These are phyloP conservation scores for Lycaon pictus DNA, from an alignment of 2,113 vertebrate genomes.

Conservation along the genomic window DNA sequence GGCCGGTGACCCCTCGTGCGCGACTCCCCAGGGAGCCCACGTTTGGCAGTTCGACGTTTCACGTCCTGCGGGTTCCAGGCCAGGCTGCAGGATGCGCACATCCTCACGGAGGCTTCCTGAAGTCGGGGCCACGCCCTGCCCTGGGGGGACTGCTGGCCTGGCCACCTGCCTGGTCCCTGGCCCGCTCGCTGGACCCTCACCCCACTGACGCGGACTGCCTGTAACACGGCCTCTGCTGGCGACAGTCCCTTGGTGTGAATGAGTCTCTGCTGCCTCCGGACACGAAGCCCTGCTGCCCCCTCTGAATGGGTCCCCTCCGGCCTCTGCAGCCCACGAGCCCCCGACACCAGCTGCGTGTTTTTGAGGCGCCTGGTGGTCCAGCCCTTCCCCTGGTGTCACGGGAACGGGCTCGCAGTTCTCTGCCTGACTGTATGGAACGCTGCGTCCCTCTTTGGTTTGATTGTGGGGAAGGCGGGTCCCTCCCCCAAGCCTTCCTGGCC, in stretches of 20 bases:
- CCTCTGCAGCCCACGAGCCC: fast-evolving
- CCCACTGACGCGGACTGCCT: not conserved
- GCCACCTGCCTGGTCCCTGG: not conserved
- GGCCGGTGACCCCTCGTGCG: no score
- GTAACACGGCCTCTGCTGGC: fast-evolving
- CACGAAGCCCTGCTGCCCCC: not conserved
- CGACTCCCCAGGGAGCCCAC: fast-evolving
- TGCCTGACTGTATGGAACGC: not conserved
- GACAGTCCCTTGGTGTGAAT: not conserved
- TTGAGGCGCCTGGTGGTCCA: no score
- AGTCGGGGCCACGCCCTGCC: not conserved
- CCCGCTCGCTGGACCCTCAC: not conserved
- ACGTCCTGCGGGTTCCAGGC: not conserved
- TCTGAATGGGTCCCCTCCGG: fast-evolving
- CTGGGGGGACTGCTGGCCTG: not conserved
- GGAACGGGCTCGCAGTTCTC: not conserved
- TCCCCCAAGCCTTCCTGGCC: not conserved
- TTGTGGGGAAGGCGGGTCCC: not conserved
- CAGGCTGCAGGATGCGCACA: not conserved
- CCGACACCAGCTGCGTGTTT: fast-evolving
- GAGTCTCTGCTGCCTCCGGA: fast-evolving
- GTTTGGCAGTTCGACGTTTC: not conserved
- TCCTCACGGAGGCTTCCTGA: not conserved
- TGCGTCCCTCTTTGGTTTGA: no score
- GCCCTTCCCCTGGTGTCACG: not conserved